Base-by-base conservation (phyloP, 2,113 vertebrate species). In the Odobenus rosmarus region DNA sequence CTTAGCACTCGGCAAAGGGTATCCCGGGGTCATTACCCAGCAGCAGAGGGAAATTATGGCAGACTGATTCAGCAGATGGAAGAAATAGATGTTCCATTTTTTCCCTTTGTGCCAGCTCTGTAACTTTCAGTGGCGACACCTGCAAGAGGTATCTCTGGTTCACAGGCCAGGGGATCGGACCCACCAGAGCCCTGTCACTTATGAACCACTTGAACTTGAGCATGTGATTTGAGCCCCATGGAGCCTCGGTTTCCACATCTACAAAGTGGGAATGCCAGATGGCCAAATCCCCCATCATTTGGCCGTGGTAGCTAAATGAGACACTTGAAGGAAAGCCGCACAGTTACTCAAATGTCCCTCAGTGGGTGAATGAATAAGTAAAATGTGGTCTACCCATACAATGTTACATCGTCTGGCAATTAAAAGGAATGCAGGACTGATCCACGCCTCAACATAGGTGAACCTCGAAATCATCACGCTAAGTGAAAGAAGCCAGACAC, bases 301-400 rank as follows among this genome's bases (percentile, higher is more conserved):
- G 51, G 26, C 51, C 4, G 21, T 3, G 16, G 12, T 7, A 33
- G 16, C 79, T 42, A 16, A 39, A 5, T 4, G 26, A 53, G 61
- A 7, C 2, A 0, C 5, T 16, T 26, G n/a, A 5, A 18, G 36
- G 61, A 31, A 5, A 51, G 24, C 31, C 4, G 1, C 0, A 15
- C 6, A 3, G 4, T 28, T 21, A 7, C 42, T 13, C 7, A 7
- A 26, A 49, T 51, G 72, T 51, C 57, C 39, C 10, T 42, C 36
- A 5, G 2, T 1, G 0, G 12, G 53, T 1, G 53, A 71, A 28
- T 4, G 18, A 24, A 33, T 53, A 62, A 57, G 33, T 24, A 33
- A 57, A 49, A 55, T 1, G 7, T 4, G 26, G n/a, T 64, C 0
- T 51, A 0, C 21, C 49, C 36, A 14, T 24, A 16, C 53, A 1